These are phyloP conservation scores for Lumbricus terrestris DNA, from an alignment of 2,888 invertebrate species.

Conservation along the genomic window DNA sequence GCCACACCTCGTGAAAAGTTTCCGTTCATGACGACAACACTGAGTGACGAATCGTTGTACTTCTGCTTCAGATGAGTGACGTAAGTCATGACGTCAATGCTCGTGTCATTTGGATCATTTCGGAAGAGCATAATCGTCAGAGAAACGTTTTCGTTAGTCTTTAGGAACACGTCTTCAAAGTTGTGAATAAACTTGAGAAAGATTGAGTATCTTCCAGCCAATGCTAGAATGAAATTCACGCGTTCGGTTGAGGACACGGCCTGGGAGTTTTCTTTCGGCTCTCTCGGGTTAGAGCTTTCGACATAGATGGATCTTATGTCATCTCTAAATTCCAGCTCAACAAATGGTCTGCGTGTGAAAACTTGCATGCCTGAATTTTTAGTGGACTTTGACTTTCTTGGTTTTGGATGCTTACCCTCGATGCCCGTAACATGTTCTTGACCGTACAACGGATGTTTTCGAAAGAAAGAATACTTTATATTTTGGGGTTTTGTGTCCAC, in stretches of 20 bases:
- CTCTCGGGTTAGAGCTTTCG: too few relatives aligned
- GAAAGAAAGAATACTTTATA: too few relatives aligned
- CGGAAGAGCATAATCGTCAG: constrained; percentile 74
- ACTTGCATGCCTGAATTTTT: too few relatives aligned
- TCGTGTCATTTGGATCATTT: constrained; percentile 51
- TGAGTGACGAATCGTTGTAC: constrained; percentile 47
- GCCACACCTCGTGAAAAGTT: constrained; percentile 53
- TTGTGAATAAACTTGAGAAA: constrained; percentile 81
- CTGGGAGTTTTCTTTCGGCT: too few relatives aligned
- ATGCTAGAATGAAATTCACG: constrained; percentile 75
- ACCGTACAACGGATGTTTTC: too few relatives aligned
- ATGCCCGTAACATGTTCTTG: too few relatives aligned
- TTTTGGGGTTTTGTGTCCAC: too few relatives aligned
- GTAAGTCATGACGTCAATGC: constrained; percentile 34
- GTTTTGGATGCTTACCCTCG: too few relatives aligned
- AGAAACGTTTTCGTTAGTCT: constrained; percentile 67
- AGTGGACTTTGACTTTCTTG: too few relatives aligned
- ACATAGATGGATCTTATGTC: too few relatives aligned
- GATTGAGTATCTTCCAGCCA: constrained; percentile 77
- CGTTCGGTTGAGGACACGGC: background rate
- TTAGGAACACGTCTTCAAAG: constrained; percentile 76
- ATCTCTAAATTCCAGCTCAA: too few relatives aligned
- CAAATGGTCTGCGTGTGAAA: too few relatives aligned
- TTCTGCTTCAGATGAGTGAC: constrained; percentile 45
- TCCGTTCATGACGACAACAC: constrained; percentile 47